A percentile compares a stretch with the other conserved stretches of the same genome.
Conservation (phyloP, 2,797 vertebrate genomes). For the Apodemus agrarius region DNA sequence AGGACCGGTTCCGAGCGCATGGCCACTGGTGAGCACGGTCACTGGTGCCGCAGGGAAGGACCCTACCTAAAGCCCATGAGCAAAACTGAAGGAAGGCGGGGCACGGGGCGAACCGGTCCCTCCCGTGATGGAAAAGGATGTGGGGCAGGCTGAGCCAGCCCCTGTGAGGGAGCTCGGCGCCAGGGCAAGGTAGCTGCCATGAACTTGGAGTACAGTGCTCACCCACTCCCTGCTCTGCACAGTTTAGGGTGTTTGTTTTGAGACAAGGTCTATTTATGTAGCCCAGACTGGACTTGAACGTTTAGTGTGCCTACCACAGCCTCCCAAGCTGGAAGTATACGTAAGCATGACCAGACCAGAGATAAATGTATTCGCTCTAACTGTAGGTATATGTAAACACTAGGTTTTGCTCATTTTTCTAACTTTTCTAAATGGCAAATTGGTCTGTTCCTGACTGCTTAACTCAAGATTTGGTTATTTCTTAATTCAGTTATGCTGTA, state of each 20-base stretch:
- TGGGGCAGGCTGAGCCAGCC: neutral
- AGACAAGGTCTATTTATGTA: neutral
- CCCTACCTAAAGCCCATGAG: neutral
- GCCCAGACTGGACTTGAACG: neutral
- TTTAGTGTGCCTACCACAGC: neutral
- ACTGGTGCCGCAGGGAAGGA: neutral
- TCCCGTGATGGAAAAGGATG: neutral
- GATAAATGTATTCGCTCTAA: neutral
- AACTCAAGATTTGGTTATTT: neutral
- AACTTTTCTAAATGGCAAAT: constrained; percentile 12
- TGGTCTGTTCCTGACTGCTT: constrained; percentile 29
- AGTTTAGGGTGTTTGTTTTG: neutral
- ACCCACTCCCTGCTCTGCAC: neutral
- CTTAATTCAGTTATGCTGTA: constrained; percentile 31
- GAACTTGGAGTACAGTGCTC: neutral
- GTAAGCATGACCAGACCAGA: neutral
- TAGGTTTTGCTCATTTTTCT: neutral
- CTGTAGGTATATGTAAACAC: neutral
- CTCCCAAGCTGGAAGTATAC: neutral
- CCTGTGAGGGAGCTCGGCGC: neutral
- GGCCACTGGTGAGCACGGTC: neutral
- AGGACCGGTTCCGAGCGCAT: neutral
- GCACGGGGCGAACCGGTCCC: neutral
- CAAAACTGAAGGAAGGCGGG: neutral
- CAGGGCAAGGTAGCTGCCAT: neutral